Base-by-base conservation (phyloP, 2,797 vertebrate genomes). In the Denticeps clupeoides region DNA sequence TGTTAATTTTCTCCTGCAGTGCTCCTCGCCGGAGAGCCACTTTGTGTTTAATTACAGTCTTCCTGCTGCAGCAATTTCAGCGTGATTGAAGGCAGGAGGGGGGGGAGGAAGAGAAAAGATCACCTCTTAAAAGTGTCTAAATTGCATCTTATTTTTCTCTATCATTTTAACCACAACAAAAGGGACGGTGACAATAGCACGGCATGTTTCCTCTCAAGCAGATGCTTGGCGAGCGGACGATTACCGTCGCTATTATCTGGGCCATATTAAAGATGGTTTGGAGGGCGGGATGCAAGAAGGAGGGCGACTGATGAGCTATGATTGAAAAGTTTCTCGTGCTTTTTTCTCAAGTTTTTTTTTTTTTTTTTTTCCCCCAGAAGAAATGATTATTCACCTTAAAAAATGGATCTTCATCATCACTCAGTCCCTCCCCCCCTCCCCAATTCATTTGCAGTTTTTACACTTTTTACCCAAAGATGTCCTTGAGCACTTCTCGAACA, bases 131-230 rank as follows among this genome's bases (percentile, higher is more conserved):
- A 93, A 93, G 90, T 95, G 88, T 89, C 85, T 85, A 93, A 95
- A 97, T 94, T 93, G 88, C 89, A 91, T 90, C 89, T 93, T 94
- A 91, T 96, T 93, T 94, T 91, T 80, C 74, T 79, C 67, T 70
- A 73, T 77, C 76, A 77, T 84, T 85, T 82, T 81, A 82, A 78
- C 76, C 78, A 78, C 79, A 74, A 82, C 80, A 82, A 82, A 82
- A 80, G 76, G 64, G 80, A 85, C 80, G 69, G 83, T 82, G 82
- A 97, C 91, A 96, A 97, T 90, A 83, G 91, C 91, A 69, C 87
- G 67, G 88, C 90, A 71, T 95, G 90, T 85, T 87, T 89, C 89
- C 83, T 57, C 72, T 68, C 65, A 66, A 81, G 79, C 56, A 42
- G 79, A 78, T 63, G 78, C 66, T 78, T 74, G 59, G 61, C 67